phyloP scores from a whole-genome alignment of 2,888 invertebrate genomes.

The Tenthredo distinguenda region DNA sequence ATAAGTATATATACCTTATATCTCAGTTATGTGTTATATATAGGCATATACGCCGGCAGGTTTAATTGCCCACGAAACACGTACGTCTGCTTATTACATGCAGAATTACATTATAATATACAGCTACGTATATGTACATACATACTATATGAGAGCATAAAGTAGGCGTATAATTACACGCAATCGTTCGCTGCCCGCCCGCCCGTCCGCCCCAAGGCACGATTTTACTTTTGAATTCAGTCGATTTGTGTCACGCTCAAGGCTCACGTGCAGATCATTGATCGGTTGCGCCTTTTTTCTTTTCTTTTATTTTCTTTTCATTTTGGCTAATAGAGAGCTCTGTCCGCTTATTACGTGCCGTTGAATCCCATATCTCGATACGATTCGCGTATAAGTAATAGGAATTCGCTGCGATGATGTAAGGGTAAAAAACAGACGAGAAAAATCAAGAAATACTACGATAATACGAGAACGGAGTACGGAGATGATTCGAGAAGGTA shows the following conservation, averaged over 20 bases:
- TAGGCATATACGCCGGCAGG: background rate
- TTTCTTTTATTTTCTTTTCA: background rate
- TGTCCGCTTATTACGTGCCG: background rate
- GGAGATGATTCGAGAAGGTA: too few relatives aligned
- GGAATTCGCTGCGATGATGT: too few relatives aligned
- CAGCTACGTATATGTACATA: background rate
- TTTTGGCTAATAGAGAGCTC: background rate
- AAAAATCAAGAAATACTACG: too few relatives aligned
- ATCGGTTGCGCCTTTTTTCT: conserved; percentile 12
- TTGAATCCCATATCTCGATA: background rate
- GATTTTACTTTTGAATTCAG: conserved; percentile 36
- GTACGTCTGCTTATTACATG: conserved; percentile 3
- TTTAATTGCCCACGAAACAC: background rate
- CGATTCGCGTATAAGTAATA: background rate
- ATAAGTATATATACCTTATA: background rate
- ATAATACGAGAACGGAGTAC: too few relatives aligned
- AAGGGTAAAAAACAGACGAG: too few relatives aligned
- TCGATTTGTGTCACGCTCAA: conserved; percentile 48
- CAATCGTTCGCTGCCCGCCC: background rate
- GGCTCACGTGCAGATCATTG: conserved; percentile 47
- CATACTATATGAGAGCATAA: background rate
- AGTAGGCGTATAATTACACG: conserved; percentile 14
- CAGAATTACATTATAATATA: background rate
- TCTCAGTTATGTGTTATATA: background rate
- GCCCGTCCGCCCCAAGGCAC: background rate